Conservation (phyloP, 2,888 invertebrate genomes). For the Laothoe populi region DNA sequence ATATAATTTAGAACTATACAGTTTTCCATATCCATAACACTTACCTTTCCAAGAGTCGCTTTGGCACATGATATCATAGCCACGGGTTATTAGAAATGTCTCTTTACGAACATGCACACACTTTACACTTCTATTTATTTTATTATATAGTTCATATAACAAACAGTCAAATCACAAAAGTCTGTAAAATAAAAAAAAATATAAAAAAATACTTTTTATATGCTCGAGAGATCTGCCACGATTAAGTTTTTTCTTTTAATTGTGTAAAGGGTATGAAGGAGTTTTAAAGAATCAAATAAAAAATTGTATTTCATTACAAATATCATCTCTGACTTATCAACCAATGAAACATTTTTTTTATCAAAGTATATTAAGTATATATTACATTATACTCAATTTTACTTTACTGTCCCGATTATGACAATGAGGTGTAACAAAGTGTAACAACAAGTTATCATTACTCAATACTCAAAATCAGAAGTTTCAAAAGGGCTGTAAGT, state of each 20-base stretch:
- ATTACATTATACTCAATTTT: too few species aligned
- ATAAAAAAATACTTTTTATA: neutral
- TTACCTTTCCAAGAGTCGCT: slow-evolving; percentile 64
- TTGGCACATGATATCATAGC: slow-evolving; percentile 68
- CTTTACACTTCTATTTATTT: slow-evolving; percentile 42
- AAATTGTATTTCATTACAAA: too few species aligned
- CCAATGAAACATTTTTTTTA: too few species aligned
- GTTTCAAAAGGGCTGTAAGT: slow-evolving; percentile 1
- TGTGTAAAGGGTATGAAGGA: too few species aligned
- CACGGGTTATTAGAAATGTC: slow-evolving; percentile 47
- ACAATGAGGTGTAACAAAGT: too few species aligned
- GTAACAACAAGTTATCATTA: neutral
- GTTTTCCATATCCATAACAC: slow-evolving; percentile 35
- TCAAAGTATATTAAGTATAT: too few species aligned
- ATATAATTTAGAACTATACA: too few species aligned
- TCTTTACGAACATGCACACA: slow-evolving; percentile 52
- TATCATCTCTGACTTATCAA: too few species aligned
- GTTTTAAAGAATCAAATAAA: too few species aligned
- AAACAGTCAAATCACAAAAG: slow-evolving; percentile 24
- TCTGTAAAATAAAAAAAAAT: neutral
- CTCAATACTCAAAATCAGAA: neutral
- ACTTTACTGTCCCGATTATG: too few species aligned
- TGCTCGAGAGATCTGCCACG: slow-evolving; percentile 3
- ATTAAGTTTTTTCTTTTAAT: neutral
- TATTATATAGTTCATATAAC: slow-evolving; percentile 14